Evolutionary conservation across 2,888 invertebrate genomes (phyloP), one percentile per base, ranked within the genome.

Genomic region (Leptodirus hochenwartii): DNA sequence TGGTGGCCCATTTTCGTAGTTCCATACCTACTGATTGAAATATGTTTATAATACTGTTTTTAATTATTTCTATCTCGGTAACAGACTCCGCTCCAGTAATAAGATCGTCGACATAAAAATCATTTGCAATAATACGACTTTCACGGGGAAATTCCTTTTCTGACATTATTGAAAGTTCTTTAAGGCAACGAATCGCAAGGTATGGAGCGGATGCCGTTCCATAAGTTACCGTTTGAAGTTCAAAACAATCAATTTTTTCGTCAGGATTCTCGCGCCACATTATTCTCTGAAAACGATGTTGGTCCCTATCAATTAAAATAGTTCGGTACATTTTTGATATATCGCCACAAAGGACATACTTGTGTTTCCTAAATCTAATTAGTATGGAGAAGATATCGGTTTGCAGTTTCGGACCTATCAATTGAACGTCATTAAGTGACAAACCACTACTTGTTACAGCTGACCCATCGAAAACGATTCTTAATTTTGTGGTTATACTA

Each of bases 401-500:
- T 25, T 39, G 37, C 13, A 41, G 17, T 28, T 33, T 36, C 4
- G 41, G 39, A 6, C 38, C 39, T 3, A 24, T 24, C 12, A 33
- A 25, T 27, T 37, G 30, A 11, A 20, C 27, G 4, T 37, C 31
- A 26, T 39, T 39, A 4, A 41, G 14, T 20, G 33, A 34, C 4
- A 13, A 15, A 6, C 29, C 31, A 15, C 17, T 31, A 8, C 15
- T 31, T 12, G 37, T 34, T 32, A 37, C 34, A 16, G 33, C 27
- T 9, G 38, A 38, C 15, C 37, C 39, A 22, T 40, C 35, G 25
- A 40, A 39, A 3, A 39, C 39, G 1, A 39, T 38, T 13, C 38
- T 16, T 8, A 35, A 10, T 31, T 36, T 36, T 2, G 36, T 38
- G 6, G 34, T 35, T 2, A 22, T 22, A 17, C 34, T 36, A 5